Base-by-base conservation (phyloP, 2,797 vertebrate genomes). In the Typhlichthys subterraneus region DNA sequence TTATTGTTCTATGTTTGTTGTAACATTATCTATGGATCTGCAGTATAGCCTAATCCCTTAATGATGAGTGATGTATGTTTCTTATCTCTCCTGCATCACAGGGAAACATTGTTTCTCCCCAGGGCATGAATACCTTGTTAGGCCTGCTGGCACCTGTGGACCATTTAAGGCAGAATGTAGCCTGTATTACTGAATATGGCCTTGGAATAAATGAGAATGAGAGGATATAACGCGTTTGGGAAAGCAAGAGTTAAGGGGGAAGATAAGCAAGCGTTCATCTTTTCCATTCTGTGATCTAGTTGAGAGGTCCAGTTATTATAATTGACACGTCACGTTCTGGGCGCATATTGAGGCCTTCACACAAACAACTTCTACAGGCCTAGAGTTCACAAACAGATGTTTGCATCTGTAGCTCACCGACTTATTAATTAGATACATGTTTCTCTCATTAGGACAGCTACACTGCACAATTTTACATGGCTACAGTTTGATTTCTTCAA, bases 61-160 rank as follows among this genome's bases (percentile, higher is more conserved):
- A 57, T 19, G 6, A 56, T 12, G 63, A 11, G 42, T 23, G 3
- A 29, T 61, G 33, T 51, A 19, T 50, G 12, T 45, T 14, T 55
- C 15, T 60, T 33, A 42, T 61, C 29, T 56, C 56, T 53, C 69
- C 49, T 72, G 66, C 38, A 70, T 65, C 19, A 63, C 63, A 56
- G 58, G 49, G n/a, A 45, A 53, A 72, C 71, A 14, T 76, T 70
- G 76, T 70, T 45, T n/a, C 61, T 81, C 82, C 77, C 45, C 13
- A n/a, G 68, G 84, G 77, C 51, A 70, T 23, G 45, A 23, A 51
- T 63, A 47, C 85, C 65, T 83, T 87, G 61, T 51, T 38, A 60
- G 77, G 77, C 87, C 70, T 85, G 85, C 60, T 49, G 13, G 55
- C 65, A 59, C 54, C 58, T 8, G 12, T 9, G 38, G 38, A 9